Conservation (phyloP, 2,113 vertebrate species). For the Empidonax traillii region DNA sequence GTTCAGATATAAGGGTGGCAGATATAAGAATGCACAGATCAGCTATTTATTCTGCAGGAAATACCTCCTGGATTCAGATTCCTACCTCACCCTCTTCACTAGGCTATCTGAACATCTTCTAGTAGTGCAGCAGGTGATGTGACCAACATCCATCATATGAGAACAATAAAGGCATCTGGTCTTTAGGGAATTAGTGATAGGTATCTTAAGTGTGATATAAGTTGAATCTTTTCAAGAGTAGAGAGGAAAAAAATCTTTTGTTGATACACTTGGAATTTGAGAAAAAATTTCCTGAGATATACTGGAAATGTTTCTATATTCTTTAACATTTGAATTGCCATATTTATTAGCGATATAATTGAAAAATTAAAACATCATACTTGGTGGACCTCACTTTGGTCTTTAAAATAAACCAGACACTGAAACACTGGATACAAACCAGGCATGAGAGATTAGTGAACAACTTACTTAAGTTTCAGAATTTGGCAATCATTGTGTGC, state of each 20-base stretch:
- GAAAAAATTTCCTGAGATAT: neutral
- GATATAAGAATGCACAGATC: neutral
- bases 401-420: neutral
- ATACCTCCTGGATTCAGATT: neutral
- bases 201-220: neutral
- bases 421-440: neutral
- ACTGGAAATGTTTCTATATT: neutral
- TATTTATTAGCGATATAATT: neutral
- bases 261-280: neutral
- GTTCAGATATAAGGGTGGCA: neutral
- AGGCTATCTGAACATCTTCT: conserved; percentile 10
- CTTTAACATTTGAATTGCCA: neutral
- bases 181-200: neutral
- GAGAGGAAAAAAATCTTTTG: neutral
- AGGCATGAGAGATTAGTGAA: neutral
- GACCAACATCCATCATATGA: neutral
- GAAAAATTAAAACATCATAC: neutral
- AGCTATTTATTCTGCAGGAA: neutral
- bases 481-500: neutral
- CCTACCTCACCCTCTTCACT: neutral
- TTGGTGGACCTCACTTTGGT: neutral
- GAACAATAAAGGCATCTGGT: neutral
- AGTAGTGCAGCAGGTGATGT: conserved; percentile 7
- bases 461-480: neutral
- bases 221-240: neutral